Percentiles rank a stretch among this genome's conserved stretches.
Conservation (phyloP, 2,113 vertebrate genomes). For the Centropus bengalensis region DNA sequence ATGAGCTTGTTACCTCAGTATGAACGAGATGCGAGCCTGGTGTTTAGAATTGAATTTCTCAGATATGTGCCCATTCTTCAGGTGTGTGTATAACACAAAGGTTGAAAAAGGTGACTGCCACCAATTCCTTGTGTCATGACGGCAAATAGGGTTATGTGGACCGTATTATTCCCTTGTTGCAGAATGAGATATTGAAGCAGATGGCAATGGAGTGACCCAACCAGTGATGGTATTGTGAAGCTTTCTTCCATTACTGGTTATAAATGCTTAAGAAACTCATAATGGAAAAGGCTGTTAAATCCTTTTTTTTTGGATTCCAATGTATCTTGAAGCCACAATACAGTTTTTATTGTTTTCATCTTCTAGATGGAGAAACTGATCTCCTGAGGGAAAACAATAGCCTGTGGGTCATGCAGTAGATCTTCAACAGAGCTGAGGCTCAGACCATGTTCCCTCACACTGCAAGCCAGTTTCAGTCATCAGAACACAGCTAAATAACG, state of each 20-base stretch:
- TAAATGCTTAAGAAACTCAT: not conserved
- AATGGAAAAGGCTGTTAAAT: not conserved
- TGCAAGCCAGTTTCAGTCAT: not conserved
- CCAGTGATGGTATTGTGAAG: not conserved
- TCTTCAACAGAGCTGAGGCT: not conserved
- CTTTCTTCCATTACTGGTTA: not conserved
- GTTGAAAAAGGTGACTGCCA: not conserved
- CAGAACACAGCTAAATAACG: not conserved
- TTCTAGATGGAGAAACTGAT: not conserved
- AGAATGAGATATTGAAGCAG: not conserved
- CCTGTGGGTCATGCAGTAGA: not conserved
- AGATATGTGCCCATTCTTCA: not conserved
- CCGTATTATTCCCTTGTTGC: not conserved
- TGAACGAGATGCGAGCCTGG: not conserved
- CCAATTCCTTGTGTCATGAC: not conserved
- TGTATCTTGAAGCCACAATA: rapidly evolving
- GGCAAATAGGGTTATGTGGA: not conserved
- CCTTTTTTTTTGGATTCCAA: not conserved
- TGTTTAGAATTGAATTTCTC: not conserved
- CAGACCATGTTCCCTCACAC: not conserved
- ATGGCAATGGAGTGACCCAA: not conserved
- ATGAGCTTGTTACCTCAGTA: not conserved
- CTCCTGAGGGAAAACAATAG: not conserved
- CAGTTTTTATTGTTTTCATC: not conserved
- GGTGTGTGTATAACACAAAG: not conserved